Base-by-base conservation (phyloP, 2,888 invertebrate genomes). In the Harmothoe impar region DNA sequence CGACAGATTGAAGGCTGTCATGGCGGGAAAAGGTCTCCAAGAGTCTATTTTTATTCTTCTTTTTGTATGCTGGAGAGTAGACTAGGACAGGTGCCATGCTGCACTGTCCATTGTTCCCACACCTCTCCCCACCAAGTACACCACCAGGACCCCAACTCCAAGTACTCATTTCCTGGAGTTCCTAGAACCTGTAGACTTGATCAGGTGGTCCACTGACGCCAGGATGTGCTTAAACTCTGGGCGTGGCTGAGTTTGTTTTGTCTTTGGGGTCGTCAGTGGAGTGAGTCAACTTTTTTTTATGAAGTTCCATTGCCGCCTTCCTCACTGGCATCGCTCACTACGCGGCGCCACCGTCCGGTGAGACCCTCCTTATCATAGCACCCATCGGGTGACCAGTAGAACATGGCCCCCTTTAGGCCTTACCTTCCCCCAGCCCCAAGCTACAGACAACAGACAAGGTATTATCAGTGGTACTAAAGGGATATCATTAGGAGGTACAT, bases 101-200 rank as follows among this genome's bases (percentile, higher is more conserved):
- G 43, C 43, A 43, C 62, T 20, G 20, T 62, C 62, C 62, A 72
- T 72, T 72, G 72, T 72, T 72, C 72, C 72, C 25, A 29, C 62
- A 3, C 62, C 3, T 29, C 15, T 15, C 25, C 25, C 72, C 25
- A 0, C 1, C 15, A 29, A 72, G n/a, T 43, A 3, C 15, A 15
- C 62, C 62, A n/a, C 62, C 23, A 62, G 25, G 25, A 25, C 29
- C 31, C 72, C 5, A 1, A 43, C 43, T 29, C 17, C 72, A 72
- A 72, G 72, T 72, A 3, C n/a, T 15, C 72, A 72, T 72, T 72
- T 72, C 72, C 72, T 72, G 72, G 72, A 72, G 25, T 72, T 29
- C 72, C 29, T 29, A 25, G 72, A 72, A 62, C n/a, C 7, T 62
- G 43, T n/a, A 62, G 12, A 62, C 62, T 20, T 3, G 7, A n/a